Evolutionary conservation across 2,113 vertebrate species (phyloP).

Genomic region (Sula dactylatra): DNA sequence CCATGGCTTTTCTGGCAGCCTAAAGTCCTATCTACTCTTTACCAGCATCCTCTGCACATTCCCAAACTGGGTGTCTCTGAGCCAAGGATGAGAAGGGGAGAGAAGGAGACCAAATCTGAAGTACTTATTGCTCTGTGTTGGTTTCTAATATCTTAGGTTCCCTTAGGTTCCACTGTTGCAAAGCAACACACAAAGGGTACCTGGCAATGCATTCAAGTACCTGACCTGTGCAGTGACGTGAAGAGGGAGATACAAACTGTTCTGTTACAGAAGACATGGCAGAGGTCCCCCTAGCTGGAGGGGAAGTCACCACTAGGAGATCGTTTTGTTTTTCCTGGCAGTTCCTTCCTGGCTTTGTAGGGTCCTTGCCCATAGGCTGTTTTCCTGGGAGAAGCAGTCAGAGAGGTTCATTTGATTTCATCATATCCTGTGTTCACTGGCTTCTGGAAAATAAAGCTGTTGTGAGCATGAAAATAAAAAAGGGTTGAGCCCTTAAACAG

Average conservation of each 20-base stretch:
- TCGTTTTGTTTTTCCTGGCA: slow-evolving; percentile 27
- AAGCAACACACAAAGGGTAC: neutral
- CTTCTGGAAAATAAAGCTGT: slow-evolving; percentile 15
- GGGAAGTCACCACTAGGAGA: neutral
- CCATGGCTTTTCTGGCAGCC: neutral
- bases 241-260: neutral
- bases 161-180: neutral
- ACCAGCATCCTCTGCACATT: neutral
- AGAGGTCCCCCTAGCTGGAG: neutral
- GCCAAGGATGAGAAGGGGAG: neutral
- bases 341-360: neutral
- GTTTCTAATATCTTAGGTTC: neutral
- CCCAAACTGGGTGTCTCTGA: neutral
- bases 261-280: neutral
- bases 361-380: slow-evolving; percentile 5
- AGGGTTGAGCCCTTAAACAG: neutral
- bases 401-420: neutral
- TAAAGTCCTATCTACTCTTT: neutral
- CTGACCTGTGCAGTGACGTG: neutral
- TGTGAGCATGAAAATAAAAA: neutral
- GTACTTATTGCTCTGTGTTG: neutral
- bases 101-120: neutral
- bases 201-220: neutral
- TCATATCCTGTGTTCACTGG: neutral
- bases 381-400: slow-evolving; percentile 23